Base-by-base conservation (phyloP, 2,888 invertebrate genomes). In the Carpatolechia fugitivella region DNA sequence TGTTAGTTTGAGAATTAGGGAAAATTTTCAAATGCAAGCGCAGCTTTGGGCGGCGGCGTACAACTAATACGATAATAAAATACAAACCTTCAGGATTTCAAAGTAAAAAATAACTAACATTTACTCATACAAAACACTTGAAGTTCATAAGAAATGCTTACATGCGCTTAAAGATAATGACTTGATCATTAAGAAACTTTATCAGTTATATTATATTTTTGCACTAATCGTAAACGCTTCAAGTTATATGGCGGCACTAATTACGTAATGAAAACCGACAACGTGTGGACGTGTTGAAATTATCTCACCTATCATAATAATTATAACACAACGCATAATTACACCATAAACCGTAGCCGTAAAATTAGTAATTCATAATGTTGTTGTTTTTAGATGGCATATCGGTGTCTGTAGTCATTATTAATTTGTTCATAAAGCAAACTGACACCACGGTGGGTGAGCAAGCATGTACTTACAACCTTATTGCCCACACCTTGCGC, bases 311-410 rank as follows among this genome's bases (percentile, higher is more conserved):
- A 24, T 24, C 24, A 24, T 6, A 4, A 80, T 82, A 82, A 36
- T 30, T 52, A 41, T 52, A 41, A 41, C 52, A 41, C 40, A 41
- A 30, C 40, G 52, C 30, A 52, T 52, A 52, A 84, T 84, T 79
- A 82, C 74, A 63, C 71, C 71, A 76, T 78, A 76, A 82, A 80
- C 73, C 66, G 66, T 68, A 60, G 68, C 79, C 76, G 69, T 82
- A 81, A 84, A 87, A 84, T 85, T 84, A 82, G 77, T 84, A 79
- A 87, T 88, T 85, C 85, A 85, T 85, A 83, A 80, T 72, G 74
- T 68, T 80, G 85, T 83, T 86, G 81, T 86, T 82, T 83, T 81
- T 85, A 86, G 89, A 87, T 87, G 76, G 78, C 69, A 69, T 88
- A 89, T 90, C 87, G 66, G 65, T 65, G 64, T 74, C 70, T 64